These are phyloP conservation scores for Nymphalis c-album DNA, from an alignment of 2,888 invertebrate genomes.

Conservation along the genomic window DNA sequence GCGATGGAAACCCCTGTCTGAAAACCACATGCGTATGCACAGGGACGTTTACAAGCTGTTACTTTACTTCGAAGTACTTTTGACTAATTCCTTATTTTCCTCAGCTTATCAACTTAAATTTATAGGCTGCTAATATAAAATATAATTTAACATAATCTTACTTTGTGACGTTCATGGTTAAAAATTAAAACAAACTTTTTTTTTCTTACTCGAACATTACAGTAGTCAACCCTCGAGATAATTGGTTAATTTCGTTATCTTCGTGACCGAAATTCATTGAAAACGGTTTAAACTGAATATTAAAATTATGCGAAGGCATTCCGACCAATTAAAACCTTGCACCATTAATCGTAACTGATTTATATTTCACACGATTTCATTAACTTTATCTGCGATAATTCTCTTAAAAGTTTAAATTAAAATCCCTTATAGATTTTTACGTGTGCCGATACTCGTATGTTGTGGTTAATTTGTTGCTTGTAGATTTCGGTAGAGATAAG, in stretches of 20 bases:
- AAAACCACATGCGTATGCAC: too few species aligned
- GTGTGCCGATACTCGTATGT: not conserved
- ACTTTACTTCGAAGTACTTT: too few species aligned
- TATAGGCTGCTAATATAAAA: not conserved
- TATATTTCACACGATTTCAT: constrained; percentile 53
- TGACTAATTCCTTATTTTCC: too few species aligned
- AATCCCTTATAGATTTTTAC: constrained; percentile 18
- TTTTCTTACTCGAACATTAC: constrained; percentile 14
- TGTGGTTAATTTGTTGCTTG: constrained; percentile 19
- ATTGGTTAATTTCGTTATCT: constrained; percentile 36
- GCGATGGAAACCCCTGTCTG: too few species aligned
- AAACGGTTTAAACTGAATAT: constrained; percentile 47
- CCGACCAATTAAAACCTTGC: constrained; percentile 54
- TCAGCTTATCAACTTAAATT: not conserved
- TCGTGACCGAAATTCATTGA: constrained; percentile 43
- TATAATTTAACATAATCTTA: not conserved
- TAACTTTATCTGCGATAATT: constrained; percentile 41
- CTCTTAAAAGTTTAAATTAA: constrained; percentile 49
- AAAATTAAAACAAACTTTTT: constrained; percentile 13
- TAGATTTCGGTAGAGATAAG: constrained; percentile 15
- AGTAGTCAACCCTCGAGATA: constrained; percentile 30
- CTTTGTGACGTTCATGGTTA: constrained; percentile 2
- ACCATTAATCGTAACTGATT: constrained; percentile 56
- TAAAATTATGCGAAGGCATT: constrained; percentile 52
- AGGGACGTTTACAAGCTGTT: too few species aligned